A percentile compares a stretch with the other conserved stretches of the same genome.
Conservation (phyloP, 2,113 vertebrate genomes). For the Ophiodon elongatus region DNA sequence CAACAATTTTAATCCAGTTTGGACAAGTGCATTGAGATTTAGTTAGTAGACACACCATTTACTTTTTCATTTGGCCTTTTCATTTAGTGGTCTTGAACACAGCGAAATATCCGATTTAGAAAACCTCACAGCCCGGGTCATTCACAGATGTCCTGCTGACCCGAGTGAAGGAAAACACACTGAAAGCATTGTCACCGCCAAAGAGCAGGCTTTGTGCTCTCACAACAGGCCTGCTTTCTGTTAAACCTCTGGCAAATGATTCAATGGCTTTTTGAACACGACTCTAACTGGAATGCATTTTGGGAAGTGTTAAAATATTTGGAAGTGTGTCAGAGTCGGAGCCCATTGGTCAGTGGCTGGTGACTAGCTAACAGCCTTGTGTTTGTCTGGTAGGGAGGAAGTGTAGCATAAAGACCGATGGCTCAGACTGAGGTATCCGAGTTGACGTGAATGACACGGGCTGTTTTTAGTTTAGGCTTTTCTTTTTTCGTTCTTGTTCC, state of each 20-base stretch:
- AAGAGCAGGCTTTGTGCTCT: conserved; percentile 15
- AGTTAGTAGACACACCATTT: background rate
- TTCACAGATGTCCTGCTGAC: background rate
- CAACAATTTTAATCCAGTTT: background rate
- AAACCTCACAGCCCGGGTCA: background rate
- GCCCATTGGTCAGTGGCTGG: conserved; percentile 53
- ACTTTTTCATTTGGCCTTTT: background rate
- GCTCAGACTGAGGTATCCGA: conserved; percentile 24
- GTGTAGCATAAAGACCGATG: conserved; percentile 33
- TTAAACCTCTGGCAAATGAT: conserved; percentile 61
- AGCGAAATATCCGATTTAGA: background rate
- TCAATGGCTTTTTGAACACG: conserved; percentile 32
- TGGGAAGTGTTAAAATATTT: conserved; percentile 59
- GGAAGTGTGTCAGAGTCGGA: conserved; percentile 66
- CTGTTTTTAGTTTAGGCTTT: conserved; percentile 34
- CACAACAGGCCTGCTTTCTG: conserved; percentile 56
- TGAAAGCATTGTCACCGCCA: background rate
- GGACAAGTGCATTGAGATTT: background rate
- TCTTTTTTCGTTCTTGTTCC: background rate
- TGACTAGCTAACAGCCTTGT: conserved; percentile 62
- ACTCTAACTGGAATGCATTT: conserved; percentile 65
- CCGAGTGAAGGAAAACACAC: background rate
- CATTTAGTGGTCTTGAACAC: background rate
- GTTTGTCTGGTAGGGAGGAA: conserved; percentile 56
- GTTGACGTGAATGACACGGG: conserved; percentile 19